These are phyloP conservation scores for Etheostoma nigrum DNA, from an alignment of 2,797 vertebrate genomes.

Conservation along the genomic window DNA sequence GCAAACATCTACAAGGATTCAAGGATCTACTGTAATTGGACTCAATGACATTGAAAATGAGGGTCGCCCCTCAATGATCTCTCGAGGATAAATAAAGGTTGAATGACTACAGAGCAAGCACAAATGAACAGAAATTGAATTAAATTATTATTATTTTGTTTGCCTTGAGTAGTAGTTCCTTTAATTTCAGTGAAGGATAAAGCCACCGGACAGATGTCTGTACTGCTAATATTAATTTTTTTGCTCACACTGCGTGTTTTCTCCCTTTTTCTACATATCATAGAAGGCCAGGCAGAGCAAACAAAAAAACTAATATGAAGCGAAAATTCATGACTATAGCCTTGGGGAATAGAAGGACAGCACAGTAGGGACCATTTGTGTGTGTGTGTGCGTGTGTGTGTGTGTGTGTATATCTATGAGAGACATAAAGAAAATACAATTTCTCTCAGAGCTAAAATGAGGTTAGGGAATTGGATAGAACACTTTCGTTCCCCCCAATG, in stretches of 20 bases:
- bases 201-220: constrained; percentile 42
- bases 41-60: too few relatives aligned
- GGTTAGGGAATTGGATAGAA: constrained; percentile 79
- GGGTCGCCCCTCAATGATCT: too few relatives aligned
- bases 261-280: constrained; percentile 63
- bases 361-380: constrained; percentile 43
- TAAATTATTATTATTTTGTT: constrained; percentile 13
- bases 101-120: not conserved
- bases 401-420: constrained; percentile 9
- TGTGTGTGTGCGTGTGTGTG: constrained; percentile 22
- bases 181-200: constrained; percentile 36
- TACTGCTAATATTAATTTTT: constrained; percentile 61
- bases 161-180: constrained; percentile 24
- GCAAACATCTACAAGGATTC: constrained; percentile 5
- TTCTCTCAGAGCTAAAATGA: constrained; percentile 81
- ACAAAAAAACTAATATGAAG: constrained; percentile 66
- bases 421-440: constrained; percentile 62
- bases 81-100: too few relatives aligned
- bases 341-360: constrained; percentile 66
- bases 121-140: constrained; percentile 12
- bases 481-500: constrained; percentile 49
- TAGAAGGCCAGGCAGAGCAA: constrained; percentile 56
- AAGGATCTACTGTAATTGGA: too few relatives aligned
- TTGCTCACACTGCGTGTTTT: constrained; percentile 40
- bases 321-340: constrained; percentile 75